Conservation (phyloP, 2,797 vertebrate species). For the Typhlichthys subterraneus region DNA sequence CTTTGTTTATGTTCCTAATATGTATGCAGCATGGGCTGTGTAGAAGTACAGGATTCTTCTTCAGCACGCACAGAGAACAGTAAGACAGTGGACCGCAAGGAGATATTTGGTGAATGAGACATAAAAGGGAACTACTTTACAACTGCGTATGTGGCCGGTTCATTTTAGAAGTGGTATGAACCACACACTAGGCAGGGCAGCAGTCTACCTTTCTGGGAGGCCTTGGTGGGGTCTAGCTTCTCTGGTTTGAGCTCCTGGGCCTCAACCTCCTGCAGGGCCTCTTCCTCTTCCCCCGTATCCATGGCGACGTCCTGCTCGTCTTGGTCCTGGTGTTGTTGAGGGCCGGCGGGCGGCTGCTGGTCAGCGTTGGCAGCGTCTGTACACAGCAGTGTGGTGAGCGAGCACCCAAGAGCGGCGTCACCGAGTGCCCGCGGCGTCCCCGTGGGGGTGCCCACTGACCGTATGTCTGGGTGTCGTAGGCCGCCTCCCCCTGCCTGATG, state of each 20-base stretch:
- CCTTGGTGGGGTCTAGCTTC: conserved; percentile 70
- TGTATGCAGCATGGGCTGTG: too few relatives aligned
- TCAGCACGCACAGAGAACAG: too few relatives aligned
- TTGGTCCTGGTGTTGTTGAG: conserved; percentile 67
- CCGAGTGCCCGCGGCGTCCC: neutral
- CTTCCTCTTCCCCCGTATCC: conserved; percentile 81
- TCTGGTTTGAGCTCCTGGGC: conserved; percentile 86
- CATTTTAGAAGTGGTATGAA: too few relatives aligned
- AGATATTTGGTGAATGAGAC: too few relatives aligned
- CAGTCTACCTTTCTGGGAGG: conserved; percentile 67
- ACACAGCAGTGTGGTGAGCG: neutral
- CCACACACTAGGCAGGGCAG: too few relatives aligned
- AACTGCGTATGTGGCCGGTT: too few relatives aligned
- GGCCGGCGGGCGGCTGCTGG: conserved; percentile 82
- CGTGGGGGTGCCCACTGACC: conserved; percentile 71
- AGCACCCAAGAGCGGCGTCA: neutral
- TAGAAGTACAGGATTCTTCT: too few relatives aligned
- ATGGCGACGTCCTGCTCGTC: conserved; percentile 78
- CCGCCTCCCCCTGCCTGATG: conserved; percentile 78
- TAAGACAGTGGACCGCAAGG: too few relatives aligned
- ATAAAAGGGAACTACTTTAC: too few relatives aligned
- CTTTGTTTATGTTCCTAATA: too few relatives aligned
- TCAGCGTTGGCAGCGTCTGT: conserved; percentile 90
- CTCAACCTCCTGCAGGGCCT: conserved; percentile 78
- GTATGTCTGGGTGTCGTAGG: conserved; percentile 90